Base-by-base conservation (phyloP, 2,888 invertebrate genomes). In the Margaritifera margaritifera region DNA sequence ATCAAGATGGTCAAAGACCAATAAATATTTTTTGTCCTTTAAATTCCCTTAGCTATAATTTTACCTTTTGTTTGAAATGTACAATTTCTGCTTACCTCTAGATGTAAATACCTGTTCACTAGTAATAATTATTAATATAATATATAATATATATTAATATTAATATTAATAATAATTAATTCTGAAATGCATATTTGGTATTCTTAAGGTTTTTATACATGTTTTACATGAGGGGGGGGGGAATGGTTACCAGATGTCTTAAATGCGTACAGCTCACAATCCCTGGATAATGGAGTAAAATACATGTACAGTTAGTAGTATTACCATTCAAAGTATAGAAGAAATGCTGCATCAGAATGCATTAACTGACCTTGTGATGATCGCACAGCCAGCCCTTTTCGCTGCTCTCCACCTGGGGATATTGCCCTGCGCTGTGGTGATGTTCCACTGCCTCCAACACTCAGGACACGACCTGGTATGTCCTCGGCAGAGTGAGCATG, bases 401-500 rank as follows among this genome's bases (percentile, higher is more conserved):
- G 73, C 64, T 74, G 79, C 42, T 74, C 71, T 19, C 68, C 73
- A 19, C 82, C 83, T 1, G 84, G 83, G 52, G 81, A 80, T 6
- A 78, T 69, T 0, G 81, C 77, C 56, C 80, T 65, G 20, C 80
- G 66, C 25, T 75, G 76, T 60, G 80, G 80, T 19, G 74, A 73
- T 18, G 68, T 57, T 3, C 66, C 69, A 8, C 71, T 66, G 6
- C 69, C 70, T 15, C 73, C 73, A 64, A 77, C 58, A 69, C 79
- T 81, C 18, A 80, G 74, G 4, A 83, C 79, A 15, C 75, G 72
- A 20, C 81, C 72, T 6, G 84, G 81, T 31, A 85, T 77, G 64
- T 86, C 84, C 71, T 86, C 86, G 2, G 85, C 82, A 24, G 86
- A 86, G 52, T 80, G 78, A 27, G 84, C 78, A 54, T 78, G 75